Evolutionary conservation across 2,113 vertebrate genomes (phyloP), one percentile per base, ranked within the genome.

Genomic region (Onychostoma macrolepis): DNA sequence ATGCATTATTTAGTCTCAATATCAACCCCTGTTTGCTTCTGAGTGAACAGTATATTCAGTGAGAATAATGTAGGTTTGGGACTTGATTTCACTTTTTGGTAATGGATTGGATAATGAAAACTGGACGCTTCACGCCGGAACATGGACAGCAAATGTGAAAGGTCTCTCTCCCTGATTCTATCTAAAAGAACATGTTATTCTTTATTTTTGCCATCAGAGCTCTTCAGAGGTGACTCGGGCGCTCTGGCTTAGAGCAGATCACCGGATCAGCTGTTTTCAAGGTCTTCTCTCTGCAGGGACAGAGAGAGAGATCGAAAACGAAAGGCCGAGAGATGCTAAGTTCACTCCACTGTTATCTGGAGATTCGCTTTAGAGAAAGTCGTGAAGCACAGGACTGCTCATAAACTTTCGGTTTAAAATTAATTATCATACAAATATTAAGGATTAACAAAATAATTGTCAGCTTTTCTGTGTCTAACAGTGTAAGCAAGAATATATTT

Each of bases 181-280:
- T 21, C 19, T 71, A 21, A 71, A 71, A 21, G 30, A 71, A 10
- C 15, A 4, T 21, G 67, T 38, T 71, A 36, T 38, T 71, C 3
- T 71, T 4, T 71, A 36, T 38, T 71, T 69, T 38, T 71, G 30
- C 19, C 30, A 9, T 71, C 30, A 19, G 67, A 71, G 67, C 63
- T 75, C 19, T 43, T 75, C 38, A 15, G 71, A 43, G 36, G 43
- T 26, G 41, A 48, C n/a, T 28, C n/a, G 43, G 36, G 38, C 38
- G 43, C 43, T 28, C 6, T 6, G 74, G n/a, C 26, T 78, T 78
- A 11, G 26, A 4, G 26, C 4, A 28, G 41, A 45, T 76, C 43
- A 48, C 74, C 6, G n/a, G 74, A 30, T 78, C 75, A 53, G 45
- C 75, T 33, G 26, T 30, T 78, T 30, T 78, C 45, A 78, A 77